Evolutionary conservation across 2,888 invertebrate genomes (phyloP).

Genomic region (Lithophane ornitopus): DNA sequence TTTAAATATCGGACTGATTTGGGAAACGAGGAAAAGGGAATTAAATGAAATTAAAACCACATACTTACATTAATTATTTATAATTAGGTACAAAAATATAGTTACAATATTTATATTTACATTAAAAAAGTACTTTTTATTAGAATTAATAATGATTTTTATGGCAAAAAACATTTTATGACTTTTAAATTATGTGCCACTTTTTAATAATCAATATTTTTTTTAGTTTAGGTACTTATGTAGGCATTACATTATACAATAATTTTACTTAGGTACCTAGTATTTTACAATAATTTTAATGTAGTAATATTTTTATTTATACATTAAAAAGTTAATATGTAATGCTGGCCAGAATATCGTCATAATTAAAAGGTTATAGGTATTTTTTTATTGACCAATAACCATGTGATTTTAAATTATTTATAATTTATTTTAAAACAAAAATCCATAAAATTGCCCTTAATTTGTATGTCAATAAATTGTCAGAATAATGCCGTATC

Average conservation of each 20-base stretch:
- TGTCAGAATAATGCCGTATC: background rate
- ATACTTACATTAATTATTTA: constrained; percentile 31
- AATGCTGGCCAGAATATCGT: too few relatives aligned
- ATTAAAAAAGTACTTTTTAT: constrained; percentile 43
- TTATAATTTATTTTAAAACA: too few relatives aligned
- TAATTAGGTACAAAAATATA: constrained; percentile 63
- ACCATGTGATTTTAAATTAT: too few relatives aligned
- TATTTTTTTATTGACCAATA: too few relatives aligned
- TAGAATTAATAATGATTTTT: constrained; percentile 41
- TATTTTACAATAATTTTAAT: too few relatives aligned
- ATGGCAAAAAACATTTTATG: constrained; percentile 46
- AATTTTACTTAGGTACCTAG: background rate
- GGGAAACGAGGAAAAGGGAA: too few relatives aligned
- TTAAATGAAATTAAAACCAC: constrained; percentile 19
- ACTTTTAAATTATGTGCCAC: constrained; percentile 23
- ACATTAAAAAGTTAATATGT: too few relatives aligned
- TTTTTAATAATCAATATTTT: background rate
- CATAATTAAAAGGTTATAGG: too few relatives aligned
- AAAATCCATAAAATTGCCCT: too few relatives aligned
- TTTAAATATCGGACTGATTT: background rate
- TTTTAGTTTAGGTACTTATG: background rate
- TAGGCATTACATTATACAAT: background rate
- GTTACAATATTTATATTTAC: constrained; percentile 59
- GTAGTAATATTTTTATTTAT: too few relatives aligned
- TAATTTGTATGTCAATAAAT: background rate